Conservation (phyloP, 2,113 vertebrate genomes). For the Esox niger region DNA sequence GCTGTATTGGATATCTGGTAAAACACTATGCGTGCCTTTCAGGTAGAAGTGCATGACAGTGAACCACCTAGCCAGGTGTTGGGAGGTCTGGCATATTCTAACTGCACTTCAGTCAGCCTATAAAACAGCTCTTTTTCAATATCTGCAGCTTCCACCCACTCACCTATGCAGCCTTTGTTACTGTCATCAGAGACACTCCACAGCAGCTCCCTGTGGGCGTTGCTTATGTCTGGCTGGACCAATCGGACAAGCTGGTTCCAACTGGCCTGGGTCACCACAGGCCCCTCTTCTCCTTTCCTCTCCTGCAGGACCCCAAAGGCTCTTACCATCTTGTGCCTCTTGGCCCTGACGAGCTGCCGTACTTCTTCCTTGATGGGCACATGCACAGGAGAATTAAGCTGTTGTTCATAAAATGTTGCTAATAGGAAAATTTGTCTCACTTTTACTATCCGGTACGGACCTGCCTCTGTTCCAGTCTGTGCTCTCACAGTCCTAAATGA, state of each 20-base stretch:
- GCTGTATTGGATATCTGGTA: too few relatives aligned
- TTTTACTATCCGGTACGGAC: too few relatives aligned
- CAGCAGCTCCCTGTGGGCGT: constrained; percentile 82
- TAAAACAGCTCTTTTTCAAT: not conserved
- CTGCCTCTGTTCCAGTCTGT: too few relatives aligned
- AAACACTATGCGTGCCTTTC: too few relatives aligned
- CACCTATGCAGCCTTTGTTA: constrained; percentile 80
- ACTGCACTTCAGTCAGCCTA: too few relatives aligned
- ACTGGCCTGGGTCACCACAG: constrained; percentile 71
- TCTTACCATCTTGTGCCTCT: constrained; percentile 84
- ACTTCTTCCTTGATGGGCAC: constrained; percentile 82
- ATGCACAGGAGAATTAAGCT: not conserved
- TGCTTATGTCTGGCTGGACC: constrained; percentile 79
- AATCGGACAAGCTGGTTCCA: constrained; percentile 81
- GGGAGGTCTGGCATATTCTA: too few relatives aligned
- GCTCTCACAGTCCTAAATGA: too few relatives aligned
- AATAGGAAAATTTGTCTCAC: too few relatives aligned
- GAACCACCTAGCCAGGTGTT: not conserved
- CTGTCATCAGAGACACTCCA: constrained; percentile 78
- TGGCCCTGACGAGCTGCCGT: constrained; percentile 85
- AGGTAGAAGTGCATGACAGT: too few relatives aligned
- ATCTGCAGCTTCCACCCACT: constrained; percentile 37
- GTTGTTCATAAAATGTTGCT: too few relatives aligned
- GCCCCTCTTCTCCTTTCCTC: constrained; percentile 62
- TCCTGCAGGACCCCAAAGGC: constrained; percentile 88